phyloP scores from a whole-genome alignment of 1,140 invertebrate genomes.

The Eubasilissa regina region DNA sequence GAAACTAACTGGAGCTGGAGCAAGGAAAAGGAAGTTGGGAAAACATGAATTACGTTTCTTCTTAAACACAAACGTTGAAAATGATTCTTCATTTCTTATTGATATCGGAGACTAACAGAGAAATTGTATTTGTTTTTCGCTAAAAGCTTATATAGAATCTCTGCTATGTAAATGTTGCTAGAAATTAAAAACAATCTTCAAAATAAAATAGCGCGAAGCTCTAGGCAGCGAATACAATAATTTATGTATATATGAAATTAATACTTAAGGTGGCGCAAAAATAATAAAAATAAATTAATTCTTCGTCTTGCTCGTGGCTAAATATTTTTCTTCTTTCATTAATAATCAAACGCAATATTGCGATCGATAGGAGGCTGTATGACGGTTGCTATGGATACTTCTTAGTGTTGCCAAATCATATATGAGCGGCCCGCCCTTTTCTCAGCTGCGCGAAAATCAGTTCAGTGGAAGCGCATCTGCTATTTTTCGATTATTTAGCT shows the following conservation, averaged over 20 bases:
- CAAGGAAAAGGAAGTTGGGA: constrained; percentile 8
- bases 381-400: constrained; percentile 28
- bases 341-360: background rate
- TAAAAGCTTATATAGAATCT: constrained; percentile 3
- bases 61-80: background rate
- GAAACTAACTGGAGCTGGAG: constrained; percentile 16
- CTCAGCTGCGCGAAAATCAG: constrained; percentile 47
- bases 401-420: constrained; percentile 40
- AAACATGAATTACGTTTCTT: background rate
- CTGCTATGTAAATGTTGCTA: background rate
- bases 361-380: constrained; percentile 47
- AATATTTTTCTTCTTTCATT: no score
- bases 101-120: background rate
- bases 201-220: background rate
- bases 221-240: background rate
- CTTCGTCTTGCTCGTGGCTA: no score
- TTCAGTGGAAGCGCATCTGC: constrained; percentile 19
- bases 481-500: constrained; percentile 24
- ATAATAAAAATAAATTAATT: no score
- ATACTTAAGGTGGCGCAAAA: background rate
- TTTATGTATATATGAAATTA: no score
- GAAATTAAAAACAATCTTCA: background rate
- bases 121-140: background rate
- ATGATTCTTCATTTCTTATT: background rate
- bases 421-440: constrained; percentile 47